Evolutionary conservation across 2,888 invertebrate species (phyloP).

Genomic region (Melanophora roralis): DNA sequence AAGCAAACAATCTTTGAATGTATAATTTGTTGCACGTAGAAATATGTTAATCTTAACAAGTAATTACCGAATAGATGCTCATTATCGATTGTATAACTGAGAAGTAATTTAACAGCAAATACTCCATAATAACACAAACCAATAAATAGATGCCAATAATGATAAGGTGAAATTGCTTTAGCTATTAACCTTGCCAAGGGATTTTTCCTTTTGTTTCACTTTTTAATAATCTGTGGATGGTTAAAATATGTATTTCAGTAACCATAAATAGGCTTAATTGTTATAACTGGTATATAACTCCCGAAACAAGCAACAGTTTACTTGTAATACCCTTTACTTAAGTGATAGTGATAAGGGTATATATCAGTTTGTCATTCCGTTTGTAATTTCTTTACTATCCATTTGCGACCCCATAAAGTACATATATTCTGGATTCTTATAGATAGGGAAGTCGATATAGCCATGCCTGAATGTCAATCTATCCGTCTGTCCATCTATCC

Average conservation of each 20-base stretch:
- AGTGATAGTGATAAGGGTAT: background rate
- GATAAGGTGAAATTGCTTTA: background rate
- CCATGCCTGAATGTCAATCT: no score
- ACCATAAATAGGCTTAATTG: background rate
- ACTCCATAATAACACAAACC: no score
- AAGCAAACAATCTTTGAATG: background rate
- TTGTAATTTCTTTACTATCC: no score
- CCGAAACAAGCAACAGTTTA: no score
- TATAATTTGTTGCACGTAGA: background rate
- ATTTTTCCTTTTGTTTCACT: background rate
- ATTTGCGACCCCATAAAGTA: no score
- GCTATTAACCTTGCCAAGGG: background rate
- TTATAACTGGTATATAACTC: background rate
- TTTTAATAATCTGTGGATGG: background rate
- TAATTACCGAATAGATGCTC: slow-evolving; percentile 9
- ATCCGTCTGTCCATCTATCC: no score
- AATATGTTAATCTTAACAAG: background rate
- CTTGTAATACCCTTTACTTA: background rate
- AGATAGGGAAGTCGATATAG: no score
- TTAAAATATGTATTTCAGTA: background rate
- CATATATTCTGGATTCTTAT: no score
- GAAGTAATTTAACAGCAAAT: background rate
- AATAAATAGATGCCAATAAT: no score
- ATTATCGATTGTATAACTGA: slow-evolving; percentile 10
- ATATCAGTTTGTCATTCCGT: no score